Percentiles rank a stretch among this genome's conserved stretches.
phyloP scores from a whole-genome alignment of 2,113 vertebrate species.

The Siphamia tubifer region DNA sequence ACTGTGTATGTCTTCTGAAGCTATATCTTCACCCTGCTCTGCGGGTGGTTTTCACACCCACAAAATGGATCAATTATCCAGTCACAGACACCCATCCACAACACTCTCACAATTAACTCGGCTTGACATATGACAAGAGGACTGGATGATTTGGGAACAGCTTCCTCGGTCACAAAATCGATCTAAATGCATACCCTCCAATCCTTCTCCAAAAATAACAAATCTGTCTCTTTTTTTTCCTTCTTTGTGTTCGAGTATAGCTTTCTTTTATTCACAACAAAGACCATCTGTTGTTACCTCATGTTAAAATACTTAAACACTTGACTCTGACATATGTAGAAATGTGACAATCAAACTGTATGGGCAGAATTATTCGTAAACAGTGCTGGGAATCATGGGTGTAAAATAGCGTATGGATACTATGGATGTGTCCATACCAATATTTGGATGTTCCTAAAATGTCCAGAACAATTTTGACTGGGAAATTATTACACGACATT shows the following conservation, averaged over 20 bases:
- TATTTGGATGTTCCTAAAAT: too few relatives aligned
- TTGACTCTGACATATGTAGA: slow-evolving; percentile 14
- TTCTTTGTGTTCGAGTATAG: background rate
- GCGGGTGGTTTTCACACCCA: slow-evolving; percentile 60
- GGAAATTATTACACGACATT: too few relatives aligned
- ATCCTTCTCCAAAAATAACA: slow-evolving; percentile 26
- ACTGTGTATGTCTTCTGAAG: slow-evolving; percentile 43
- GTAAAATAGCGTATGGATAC: too few relatives aligned
- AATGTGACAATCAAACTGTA: slow-evolving; percentile 11
- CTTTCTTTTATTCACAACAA: background rate
- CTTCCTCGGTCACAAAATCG: slow-evolving; percentile 29
- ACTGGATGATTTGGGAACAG: slow-evolving; percentile 26
- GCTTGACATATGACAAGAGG: slow-evolving; percentile 37
- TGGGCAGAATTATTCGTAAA: slow-evolving; percentile 48
- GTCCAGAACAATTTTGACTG: too few relatives aligned
- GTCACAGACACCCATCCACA: slow-evolving; percentile 46
- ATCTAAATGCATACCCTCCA: slow-evolving; percentile 24
- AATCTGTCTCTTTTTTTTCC: background rate
- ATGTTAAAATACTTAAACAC: background rate
- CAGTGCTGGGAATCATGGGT: too few relatives aligned
- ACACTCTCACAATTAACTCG: slow-evolving; percentile 56
- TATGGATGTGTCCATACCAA: too few relatives aligned
- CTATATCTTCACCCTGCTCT: slow-evolving; percentile 48
- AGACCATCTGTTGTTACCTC: slow-evolving; percentile 14
- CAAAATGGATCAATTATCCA: slow-evolving; percentile 70